Evolutionary conservation across 2,113 vertebrate species (phyloP).

Genomic region (Mystacornis crossleyi): DNA sequence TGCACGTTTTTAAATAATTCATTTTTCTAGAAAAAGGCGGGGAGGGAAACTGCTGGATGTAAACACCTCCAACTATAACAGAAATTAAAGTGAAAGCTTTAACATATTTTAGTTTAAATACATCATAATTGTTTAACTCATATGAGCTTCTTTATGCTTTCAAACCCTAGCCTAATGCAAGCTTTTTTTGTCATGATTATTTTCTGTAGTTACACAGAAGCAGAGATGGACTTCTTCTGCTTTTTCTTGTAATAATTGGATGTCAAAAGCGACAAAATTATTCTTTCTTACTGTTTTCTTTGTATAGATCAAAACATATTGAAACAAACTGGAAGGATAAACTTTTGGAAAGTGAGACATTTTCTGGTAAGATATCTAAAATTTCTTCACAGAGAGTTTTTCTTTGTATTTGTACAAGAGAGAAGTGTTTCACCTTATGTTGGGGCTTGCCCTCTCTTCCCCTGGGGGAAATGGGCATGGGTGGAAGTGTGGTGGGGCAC

Average conservation of each 20-base stretch:
- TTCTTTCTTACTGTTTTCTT: neutral
- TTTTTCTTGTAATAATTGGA: neutral
- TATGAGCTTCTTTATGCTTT: neutral
- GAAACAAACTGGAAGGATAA: neutral
- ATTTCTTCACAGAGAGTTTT: neutral
- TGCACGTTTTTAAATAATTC: neutral
- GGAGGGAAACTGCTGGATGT: accelerated
- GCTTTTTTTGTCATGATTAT: neutral
- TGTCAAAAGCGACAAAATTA: neutral
- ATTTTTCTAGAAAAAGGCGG: neutral
- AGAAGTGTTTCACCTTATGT: no score
- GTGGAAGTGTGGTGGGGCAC: no score
- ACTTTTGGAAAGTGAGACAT: neutral
- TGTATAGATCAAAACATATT: neutral
- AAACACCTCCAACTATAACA: neutral
- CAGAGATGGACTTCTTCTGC: neutral
- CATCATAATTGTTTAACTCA: neutral
- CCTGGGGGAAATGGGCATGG: no score
- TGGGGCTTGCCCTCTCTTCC: no score
- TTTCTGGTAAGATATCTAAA: neutral
- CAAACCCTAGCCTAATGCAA: neutral
- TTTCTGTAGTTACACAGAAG: neutral
- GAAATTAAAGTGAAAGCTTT: neutral
- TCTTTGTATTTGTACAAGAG: neutral
- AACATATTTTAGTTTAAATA: neutral